Base-by-base conservation (phyloP, 2,888 invertebrate genomes). In the Bembecia ichneumoniformis region DNA sequence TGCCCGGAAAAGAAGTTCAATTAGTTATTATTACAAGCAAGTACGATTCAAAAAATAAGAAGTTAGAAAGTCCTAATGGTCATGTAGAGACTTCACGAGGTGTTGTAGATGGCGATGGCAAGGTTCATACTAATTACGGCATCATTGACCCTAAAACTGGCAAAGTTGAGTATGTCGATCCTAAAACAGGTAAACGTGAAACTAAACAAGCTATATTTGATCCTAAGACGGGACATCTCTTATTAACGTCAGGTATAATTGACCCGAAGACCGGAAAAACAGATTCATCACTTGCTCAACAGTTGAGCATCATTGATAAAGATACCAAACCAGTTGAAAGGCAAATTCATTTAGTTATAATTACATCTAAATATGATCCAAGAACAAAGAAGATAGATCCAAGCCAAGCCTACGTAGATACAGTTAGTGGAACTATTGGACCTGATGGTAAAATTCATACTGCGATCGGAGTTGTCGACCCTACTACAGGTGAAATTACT, bases 401-500 rank as follows among this genome's bases (percentile, higher is more conserved):
- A 11, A 80, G 72, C 49, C 77, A 79, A 66, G 77, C 79, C 17
- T 71, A 74, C 46, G 76, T 87, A 1, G 87, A 88, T 49, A 89
- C 89, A 20, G 90, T 92, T 56, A 90, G 89, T 58, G 92, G 91
- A 43, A 82, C 86, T 17, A 78, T 91, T 3, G 90, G 79, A 11
- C 64, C 82, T 28, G 86, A 88, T 62, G 87, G 88, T 20, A 87
- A 77, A 60, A 86, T 88, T 51, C 74, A 76, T 35, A 91, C 92
- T 4, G 92, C 92, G 62, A 88, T 91, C 50, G 92, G 92, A 11
- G 78, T 89, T 40, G 86, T 92, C 28, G 91, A 92, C 60, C 90
- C 90, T 0, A 83, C 88, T 54, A 89, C 89, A 17, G 90, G 91
- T 34, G 86, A 87, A 63, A 82, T 88, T n/a, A 63, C 75, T 7